These are phyloP conservation scores for Lamellibrachia luymesi DNA, from an alignment of 1,140 invertebrate species.

Conservation along the genomic window DNA sequence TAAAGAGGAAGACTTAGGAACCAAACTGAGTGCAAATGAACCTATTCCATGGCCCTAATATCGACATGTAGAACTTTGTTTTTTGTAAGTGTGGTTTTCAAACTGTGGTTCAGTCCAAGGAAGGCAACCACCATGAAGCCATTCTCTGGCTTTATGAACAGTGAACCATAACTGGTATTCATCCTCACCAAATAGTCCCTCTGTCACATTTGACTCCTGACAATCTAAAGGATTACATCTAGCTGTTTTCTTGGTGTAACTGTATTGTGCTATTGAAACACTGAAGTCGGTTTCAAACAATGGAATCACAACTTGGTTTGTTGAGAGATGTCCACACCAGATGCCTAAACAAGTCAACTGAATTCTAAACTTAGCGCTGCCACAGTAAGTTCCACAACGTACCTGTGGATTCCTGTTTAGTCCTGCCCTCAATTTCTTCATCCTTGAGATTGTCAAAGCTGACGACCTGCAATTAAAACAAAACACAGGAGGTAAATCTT, in stretches of 20 bases:
- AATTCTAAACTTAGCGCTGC: too few relatives aligned
- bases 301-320: too few relatives aligned
- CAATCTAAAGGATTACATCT: neutral
- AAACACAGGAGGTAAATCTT: neutral
- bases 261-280: too few relatives aligned
- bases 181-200: neutral
- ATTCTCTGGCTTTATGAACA: neutral
- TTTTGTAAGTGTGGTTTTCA: neutral
- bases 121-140: too few relatives aligned
- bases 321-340: too few relatives aligned
- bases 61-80: neutral
- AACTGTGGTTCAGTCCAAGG: too few relatives aligned
- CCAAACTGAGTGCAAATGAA: too few relatives aligned
- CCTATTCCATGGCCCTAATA: neutral
- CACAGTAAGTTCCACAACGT: neutral
- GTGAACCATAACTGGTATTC: neutral
- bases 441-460: constrained; percentile 93
- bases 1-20: too few relatives aligned
- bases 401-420: constrained; percentile 4
- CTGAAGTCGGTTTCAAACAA: too few relatives aligned
- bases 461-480: constrained; percentile 66
- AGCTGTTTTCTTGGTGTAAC: too few relatives aligned
- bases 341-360: too few relatives aligned
- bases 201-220: neutral
- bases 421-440: constrained; percentile 60